A percentile compares a stretch with the other conserved stretches of the same genome.
These are phyloP conservation scores for Elegia similella DNA, from an alignment of 2,888 invertebrate species.

Conservation along the genomic window DNA sequence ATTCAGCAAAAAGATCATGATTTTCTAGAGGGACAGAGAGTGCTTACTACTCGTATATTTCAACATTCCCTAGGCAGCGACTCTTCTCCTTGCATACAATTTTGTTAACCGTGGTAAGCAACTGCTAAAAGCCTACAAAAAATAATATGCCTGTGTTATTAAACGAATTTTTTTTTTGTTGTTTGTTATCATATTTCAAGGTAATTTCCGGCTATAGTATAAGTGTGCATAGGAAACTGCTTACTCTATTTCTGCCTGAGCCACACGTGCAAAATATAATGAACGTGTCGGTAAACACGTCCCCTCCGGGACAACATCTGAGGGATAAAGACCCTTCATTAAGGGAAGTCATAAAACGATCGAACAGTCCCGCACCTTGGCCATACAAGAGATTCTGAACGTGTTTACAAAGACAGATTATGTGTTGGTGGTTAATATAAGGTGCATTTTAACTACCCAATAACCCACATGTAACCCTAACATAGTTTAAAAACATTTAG, in stretches of 20 bases:
- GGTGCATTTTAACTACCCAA: neutral
- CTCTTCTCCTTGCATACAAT: no score
- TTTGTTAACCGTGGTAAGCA: no score
- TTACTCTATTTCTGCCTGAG: conserved; percentile 48
- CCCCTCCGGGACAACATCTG: conserved; percentile 56
- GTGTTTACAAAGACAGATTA: conserved; percentile 8
- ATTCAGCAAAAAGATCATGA: no score
- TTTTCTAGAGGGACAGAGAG: no score
- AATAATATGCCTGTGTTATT: no score
- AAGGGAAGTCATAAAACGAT: conserved; percentile 64
- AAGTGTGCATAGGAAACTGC: conserved; percentile 37
- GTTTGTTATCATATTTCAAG: neutral
- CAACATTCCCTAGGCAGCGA: no score
- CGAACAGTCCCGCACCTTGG: conserved; percentile 39
- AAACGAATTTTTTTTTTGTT: no score
- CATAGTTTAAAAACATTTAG: no score
- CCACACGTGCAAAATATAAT: conserved; percentile 51
- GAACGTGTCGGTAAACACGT: conserved; percentile 58
- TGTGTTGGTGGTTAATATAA: neutral
- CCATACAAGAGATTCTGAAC: conserved; percentile 8
- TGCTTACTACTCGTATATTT: no score
- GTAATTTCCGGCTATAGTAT: neutral
- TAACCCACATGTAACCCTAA: no score
- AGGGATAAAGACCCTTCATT: conserved; percentile 58
- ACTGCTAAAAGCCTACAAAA: no score